Conservation (phyloP, 1,140 invertebrate species). For the Paraescarpia echinospica region DNA sequence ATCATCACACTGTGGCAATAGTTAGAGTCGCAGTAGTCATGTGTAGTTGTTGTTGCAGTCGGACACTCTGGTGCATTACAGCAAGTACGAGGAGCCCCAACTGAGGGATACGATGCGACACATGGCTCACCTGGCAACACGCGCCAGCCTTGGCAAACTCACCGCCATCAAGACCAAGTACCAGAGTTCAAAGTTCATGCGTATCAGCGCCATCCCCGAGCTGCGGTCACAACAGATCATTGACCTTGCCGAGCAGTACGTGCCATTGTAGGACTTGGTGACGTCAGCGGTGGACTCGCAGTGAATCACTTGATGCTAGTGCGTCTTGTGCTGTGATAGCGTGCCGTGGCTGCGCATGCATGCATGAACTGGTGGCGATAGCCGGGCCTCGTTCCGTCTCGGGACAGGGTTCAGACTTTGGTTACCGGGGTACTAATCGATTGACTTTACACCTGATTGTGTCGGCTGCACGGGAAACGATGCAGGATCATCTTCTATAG, state of each 20-base stretch:
- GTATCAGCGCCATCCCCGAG: constrained; percentile 59
- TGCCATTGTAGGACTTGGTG: background rate
- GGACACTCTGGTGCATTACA: constrained; percentile 59
- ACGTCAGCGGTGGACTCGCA: background rate
- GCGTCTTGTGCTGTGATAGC: background rate
- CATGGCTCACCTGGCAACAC: constrained; percentile 56
- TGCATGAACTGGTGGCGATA: background rate
- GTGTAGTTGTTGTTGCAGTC: constrained; percentile 48
- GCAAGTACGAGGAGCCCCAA: constrained; percentile 57
- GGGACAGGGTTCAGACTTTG: too few relatives aligned
- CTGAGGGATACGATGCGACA: constrained; percentile 53
- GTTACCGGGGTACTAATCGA: background rate
- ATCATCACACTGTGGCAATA: too few relatives aligned
- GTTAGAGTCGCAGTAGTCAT: too few relatives aligned
- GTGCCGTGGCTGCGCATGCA: background rate
- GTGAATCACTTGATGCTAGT: background rate
- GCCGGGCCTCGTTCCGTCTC: background rate
- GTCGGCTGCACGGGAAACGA: background rate
- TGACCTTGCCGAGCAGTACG: background rate
- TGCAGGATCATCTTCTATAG: background rate
- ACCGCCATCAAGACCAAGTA: constrained; percentile 61
- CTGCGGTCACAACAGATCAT: constrained; percentile 40
- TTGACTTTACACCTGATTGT: background rate
- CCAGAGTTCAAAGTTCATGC: constrained; percentile 58
- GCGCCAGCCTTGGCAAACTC: constrained; percentile 55